Conservation (phyloP, 1,140 invertebrate genomes). For the Zaprionus kolodkinae region DNA sequence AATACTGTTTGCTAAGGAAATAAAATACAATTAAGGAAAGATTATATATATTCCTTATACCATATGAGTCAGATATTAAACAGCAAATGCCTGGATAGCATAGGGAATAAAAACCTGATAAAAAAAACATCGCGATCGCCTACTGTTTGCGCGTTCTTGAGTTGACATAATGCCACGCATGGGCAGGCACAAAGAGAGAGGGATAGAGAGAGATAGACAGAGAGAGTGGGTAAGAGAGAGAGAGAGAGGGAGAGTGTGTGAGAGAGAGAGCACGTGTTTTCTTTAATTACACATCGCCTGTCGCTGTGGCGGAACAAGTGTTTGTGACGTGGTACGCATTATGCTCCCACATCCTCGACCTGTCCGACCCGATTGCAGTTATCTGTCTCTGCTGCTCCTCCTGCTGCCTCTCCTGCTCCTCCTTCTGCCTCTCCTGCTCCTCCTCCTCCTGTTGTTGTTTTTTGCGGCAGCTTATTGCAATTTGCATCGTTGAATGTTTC, state of each 20-base stretch:
- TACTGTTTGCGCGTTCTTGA: neutral
- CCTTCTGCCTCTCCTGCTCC: neutral
- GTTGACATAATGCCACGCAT: neutral
- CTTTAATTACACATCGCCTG: conserved; percentile 26
- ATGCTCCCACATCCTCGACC: neutral
- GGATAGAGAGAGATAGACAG: neutral
- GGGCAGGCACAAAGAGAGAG: neutral
- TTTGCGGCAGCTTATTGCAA: conserved; percentile 47
- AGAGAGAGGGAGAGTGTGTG: neutral
- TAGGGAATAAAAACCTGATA: no score
- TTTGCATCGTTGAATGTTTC: conserved; percentile 52
- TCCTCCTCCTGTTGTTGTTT: conserved; percentile 9
- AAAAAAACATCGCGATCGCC: neutral
- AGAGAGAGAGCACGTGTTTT: neutral
- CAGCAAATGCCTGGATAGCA: no score
- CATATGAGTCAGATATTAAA: no score
- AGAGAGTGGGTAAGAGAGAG: neutral
- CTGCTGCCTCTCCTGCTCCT: neutral
- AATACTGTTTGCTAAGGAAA: no score
- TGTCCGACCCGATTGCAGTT: conserved; percentile 13
- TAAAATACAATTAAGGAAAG: no score
- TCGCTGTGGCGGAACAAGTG: conserved; percentile 9
- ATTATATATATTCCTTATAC: no score
- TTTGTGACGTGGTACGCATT: conserved; percentile 6
- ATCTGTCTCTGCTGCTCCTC: neutral